These are phyloP conservation scores for Lordiphosa andalusiaca DNA, from an alignment of 2,888 invertebrate species.

Conservation along the genomic window DNA sequence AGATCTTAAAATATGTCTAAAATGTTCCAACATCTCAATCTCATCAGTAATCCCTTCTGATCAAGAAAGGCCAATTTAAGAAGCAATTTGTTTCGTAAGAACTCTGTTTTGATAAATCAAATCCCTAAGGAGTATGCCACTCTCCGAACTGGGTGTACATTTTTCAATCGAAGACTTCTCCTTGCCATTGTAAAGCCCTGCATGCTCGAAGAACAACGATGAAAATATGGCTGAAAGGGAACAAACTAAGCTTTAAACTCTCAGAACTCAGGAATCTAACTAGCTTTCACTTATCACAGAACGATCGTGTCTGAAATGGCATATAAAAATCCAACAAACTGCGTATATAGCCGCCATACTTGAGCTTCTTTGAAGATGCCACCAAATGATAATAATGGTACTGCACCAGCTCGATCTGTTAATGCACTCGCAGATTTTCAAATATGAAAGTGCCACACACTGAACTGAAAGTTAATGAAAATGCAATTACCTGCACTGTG, in stretches of 20 bases:
- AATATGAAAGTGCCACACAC: conserved; percentile 70
- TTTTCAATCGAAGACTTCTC: conserved; percentile 72
- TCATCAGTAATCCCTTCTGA: conserved; percentile 74
- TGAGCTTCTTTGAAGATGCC: conserved; percentile 44
- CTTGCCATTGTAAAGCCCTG: conserved; percentile 67
- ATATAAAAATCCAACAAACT: conserved; percentile 60
- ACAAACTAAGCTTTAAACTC: not conserved
- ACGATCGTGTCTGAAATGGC: conserved; percentile 43
- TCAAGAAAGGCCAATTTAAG: conserved; percentile 75
- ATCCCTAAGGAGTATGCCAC: conserved; percentile 60
- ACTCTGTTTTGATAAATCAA: conserved; percentile 62
- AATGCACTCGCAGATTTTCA: conserved; percentile 53
- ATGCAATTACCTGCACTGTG: conserved; percentile 49
- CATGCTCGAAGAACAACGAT: conserved; percentile 67
- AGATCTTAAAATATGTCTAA: no score
- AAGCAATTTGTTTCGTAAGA: conserved; percentile 65
- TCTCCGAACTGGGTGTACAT: conserved; percentile 58
- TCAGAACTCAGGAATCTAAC: not conserved
- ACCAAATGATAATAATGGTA: conserved; percentile 62
- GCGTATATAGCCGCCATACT: conserved; percentile 48
- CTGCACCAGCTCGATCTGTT: conserved; percentile 66
- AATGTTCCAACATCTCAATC: no score
- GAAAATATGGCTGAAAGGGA: conserved; percentile 66
- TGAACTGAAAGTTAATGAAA: conserved; percentile 76
- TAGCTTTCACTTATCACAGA: conserved; percentile 38